phyloP scores from a whole-genome alignment of 1,140 invertebrate genomes.

The Cecropterus lyciades region DNA sequence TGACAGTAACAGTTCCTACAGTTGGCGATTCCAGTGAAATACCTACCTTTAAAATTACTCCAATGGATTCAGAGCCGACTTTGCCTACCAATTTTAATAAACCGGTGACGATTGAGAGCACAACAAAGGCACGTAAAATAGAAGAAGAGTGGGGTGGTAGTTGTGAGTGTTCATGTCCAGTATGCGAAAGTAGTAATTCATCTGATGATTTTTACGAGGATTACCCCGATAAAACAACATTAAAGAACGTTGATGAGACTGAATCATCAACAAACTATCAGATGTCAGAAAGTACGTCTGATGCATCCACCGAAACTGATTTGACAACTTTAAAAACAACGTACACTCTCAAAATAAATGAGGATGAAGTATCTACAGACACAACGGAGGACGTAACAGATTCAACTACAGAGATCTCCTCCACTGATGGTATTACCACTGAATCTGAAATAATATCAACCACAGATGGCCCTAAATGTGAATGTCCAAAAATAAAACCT shows the following conservation, averaged over 20 bases:
- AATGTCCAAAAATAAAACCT: constrained; percentile 86
- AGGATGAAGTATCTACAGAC: constrained; percentile 29
- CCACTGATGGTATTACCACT: constrained; percentile 46
- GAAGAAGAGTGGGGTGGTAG: constrained; percentile 85
- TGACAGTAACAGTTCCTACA: constrained; percentile 89
- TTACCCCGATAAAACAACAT: constrained; percentile 48
- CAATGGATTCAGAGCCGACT: constrained; percentile 74
- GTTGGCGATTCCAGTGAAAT: constrained; percentile 82
- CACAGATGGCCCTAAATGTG: constrained; percentile 76
- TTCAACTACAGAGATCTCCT: constrained; percentile 19
- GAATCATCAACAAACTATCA: constrained; percentile 36
- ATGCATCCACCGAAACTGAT: constrained; percentile 33
- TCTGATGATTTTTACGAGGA: constrained; percentile 77
- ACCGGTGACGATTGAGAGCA: constrained; percentile 61
- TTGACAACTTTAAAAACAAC: constrained; percentile 33
- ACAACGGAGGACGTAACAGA: constrained; percentile 38
- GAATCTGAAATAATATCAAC: constrained; percentile 59
- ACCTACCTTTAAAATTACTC: constrained; percentile 85
- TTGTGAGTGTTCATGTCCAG: constrained; percentile 91
- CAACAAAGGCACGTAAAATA: constrained; percentile 53
- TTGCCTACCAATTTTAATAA: constrained; percentile 74
- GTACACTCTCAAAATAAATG: constrained; percentile 40
- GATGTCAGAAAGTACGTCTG: constrained; percentile 42
- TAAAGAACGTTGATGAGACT: constrained; percentile 21
- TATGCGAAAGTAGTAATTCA: constrained; percentile 73